Evolutionary conservation across 2,888 invertebrate species (phyloP), one percentile per base, ranked within the genome.

Genomic region (Sisyra terminalis): DNA sequence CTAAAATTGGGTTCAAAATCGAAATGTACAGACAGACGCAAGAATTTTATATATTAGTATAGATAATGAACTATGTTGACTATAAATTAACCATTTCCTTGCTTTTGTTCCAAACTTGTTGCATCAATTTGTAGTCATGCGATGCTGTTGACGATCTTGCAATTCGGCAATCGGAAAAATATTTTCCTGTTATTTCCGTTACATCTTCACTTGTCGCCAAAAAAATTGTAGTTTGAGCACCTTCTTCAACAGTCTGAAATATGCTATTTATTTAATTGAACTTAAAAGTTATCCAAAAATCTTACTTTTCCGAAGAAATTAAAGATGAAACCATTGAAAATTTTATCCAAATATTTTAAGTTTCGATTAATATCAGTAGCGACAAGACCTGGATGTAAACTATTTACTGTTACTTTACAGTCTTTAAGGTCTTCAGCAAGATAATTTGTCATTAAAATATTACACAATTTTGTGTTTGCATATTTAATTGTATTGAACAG

Each of bases 201-300:
- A 86, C 59, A 45, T 77, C 78, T 45, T 84, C 80, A 10, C 86
- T 76, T 0, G 80, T 73, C 0, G 87, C 81, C 50, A 84, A 59
- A 59, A 83, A 75, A 14, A 88, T 72, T 0, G 76, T 67, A 0
- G 88, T 88, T 59, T 87, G 87, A 2, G 84, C 83, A 3, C 88
- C 89, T 57, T 87, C 78, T 48, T 71, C 69, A 0, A 79, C 71
- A 0, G 73, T 79, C 65, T 86, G 11, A 24, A 24, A 24, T 7
- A 24, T n/a, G n/a, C n/a, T n/a, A n/a, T n/a, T n/a, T n/a, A n/a
- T n/a, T n/a, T n/a, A n/a, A n/a, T n/a, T n/a, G n/a, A n/a, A n/a
- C n/a, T n/a, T n/a, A n/a, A n/a, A n/a, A n/a, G n/a, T n/a, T n/a
- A n/a, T n/a, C n/a, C n/a, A n/a, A n/a, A n/a, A n/a, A n/a, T n/a